These are phyloP conservation scores for Sycophila texana DNA, from an alignment of 2,888 invertebrate genomes.

Conservation along the genomic window DNA sequence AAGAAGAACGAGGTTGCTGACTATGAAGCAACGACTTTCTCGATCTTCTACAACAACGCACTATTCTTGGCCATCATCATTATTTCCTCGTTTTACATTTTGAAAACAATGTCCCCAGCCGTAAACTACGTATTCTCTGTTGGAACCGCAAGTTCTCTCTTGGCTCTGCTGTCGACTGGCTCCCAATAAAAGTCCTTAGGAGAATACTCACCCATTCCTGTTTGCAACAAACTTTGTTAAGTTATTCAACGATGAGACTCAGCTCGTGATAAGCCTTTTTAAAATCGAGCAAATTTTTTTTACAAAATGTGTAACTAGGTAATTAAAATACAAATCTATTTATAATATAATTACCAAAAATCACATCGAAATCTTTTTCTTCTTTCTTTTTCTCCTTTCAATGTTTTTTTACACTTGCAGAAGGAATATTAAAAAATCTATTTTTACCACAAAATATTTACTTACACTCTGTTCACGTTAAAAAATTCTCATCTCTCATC, in stretches of 20 bases:
- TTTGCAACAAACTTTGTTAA: slow-evolving; percentile 49
- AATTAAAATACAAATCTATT: slow-evolving; percentile 62
- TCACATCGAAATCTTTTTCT: background rate
- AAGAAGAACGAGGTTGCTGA: slow-evolving; percentile 99
- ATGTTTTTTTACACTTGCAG: background rate
- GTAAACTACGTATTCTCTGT: slow-evolving; percentile 97
- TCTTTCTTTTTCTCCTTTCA: background rate
- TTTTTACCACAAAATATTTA: too few species aligned
- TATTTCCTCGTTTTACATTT: slow-evolving; percentile 93
- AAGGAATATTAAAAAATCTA: too few species aligned
- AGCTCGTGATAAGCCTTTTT: slow-evolving; percentile 57
- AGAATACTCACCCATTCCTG: slow-evolving; percentile 33
- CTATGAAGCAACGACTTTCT: slow-evolving; percentile 98
- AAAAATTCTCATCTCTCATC: too few species aligned
- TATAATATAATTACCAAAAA: slow-evolving; percentile 58
- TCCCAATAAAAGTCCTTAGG: slow-evolving; percentile 78
- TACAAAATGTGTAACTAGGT: slow-evolving; percentile 61
- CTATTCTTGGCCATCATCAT: slow-evolving; percentile 95
- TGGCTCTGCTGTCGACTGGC: slow-evolving; percentile 97
- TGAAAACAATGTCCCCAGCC: slow-evolving; percentile 91
- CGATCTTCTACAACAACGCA: slow-evolving; percentile 99
- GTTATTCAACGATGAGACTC: slow-evolving; percentile 57
- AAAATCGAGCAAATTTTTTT: slow-evolving; percentile 59
- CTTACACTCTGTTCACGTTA: too few species aligned
- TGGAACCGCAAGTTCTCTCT: slow-evolving; percentile 89